Conservation (phyloP, 2,113 vertebrate genomes). For the Pterocles burchelli region DNA sequence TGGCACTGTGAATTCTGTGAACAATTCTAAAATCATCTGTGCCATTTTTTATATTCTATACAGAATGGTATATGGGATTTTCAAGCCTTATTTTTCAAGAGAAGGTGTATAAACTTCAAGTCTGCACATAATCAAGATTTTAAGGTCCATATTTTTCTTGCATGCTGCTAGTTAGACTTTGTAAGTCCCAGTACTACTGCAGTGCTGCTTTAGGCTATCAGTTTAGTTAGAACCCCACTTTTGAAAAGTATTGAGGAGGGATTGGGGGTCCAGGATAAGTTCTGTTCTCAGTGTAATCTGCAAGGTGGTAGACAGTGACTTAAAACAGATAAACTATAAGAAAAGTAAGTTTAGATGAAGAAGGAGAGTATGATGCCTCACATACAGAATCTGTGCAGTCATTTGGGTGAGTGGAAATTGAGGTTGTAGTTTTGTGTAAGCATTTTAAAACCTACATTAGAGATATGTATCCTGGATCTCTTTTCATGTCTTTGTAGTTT, state of each 20-base stretch:
- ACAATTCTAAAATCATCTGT: not conserved
- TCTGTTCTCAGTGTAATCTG: not conserved
- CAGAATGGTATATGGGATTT: not conserved
- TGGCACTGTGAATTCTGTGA: not conserved
- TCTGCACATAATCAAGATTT: not conserved
- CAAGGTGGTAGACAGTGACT: not conserved
- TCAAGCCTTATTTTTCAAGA: not conserved
- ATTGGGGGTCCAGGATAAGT: not conserved
- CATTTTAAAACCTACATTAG: not conserved
- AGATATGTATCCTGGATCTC: not conserved
- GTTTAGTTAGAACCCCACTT: not conserved
- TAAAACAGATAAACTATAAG: not conserved
- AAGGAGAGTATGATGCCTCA: not conserved
- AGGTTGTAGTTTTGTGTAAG: not conserved
- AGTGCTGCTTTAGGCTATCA: not conserved
- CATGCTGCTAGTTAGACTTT: not conserved
- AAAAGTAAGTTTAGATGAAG: not conserved
- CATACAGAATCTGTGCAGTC: not conserved
- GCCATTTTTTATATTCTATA: not conserved
- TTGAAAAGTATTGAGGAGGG: not conserved
- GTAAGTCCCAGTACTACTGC: not conserved
- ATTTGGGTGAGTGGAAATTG: not conserved
- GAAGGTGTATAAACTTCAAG: not conserved
- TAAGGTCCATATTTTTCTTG: not conserved
- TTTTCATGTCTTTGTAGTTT: not conserved